Conservation (phyloP, 2,113 vertebrate species). For the Perccottus glenii region DNA sequence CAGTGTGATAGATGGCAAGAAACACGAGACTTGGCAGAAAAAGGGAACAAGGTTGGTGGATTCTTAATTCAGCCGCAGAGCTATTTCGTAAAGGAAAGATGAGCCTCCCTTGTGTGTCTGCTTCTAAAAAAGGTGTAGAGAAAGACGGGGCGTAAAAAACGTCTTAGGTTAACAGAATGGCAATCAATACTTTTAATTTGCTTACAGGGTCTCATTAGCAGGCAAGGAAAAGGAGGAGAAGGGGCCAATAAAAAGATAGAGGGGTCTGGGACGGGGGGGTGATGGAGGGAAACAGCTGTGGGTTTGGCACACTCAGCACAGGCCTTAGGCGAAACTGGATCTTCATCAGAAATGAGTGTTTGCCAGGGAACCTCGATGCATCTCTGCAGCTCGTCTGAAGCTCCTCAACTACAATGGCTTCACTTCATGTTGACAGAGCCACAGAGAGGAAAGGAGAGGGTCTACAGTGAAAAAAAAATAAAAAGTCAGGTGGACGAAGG, state of each 20-base stretch:
- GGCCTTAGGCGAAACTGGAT: conserved; percentile 51
- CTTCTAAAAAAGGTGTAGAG: conserved; percentile 40
- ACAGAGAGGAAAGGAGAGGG: neutral
- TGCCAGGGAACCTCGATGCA: conserved; percentile 39
- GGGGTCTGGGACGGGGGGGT: conserved; percentile 76
- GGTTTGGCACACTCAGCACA: conserved; percentile 46
- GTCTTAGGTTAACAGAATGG: conserved; percentile 86
- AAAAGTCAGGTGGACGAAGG: conserved; percentile 13
- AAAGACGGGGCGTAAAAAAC: conserved; percentile 42
- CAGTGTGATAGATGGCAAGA: conserved; percentile 57
- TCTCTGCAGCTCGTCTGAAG: conserved; percentile 31
- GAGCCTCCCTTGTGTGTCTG: conserved; percentile 43
- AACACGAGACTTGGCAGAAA: conserved; percentile 59
- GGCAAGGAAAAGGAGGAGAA: conserved; percentile 71
- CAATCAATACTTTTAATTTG: conserved; percentile 96
- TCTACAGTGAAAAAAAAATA: conserved; percentile 8
- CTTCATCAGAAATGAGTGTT: conserved; percentile 48
- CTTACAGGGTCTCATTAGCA: conserved; percentile 91
- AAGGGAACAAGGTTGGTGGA: conserved; percentile 61
- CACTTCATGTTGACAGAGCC: conserved; percentile 19
- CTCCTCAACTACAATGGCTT: conserved; percentile 36
- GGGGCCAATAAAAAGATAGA: conserved; percentile 65
- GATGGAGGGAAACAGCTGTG: conserved; percentile 61
- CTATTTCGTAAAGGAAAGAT: conserved; percentile 52
- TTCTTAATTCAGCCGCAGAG: conserved; percentile 64